Evolutionary conservation across 2,113 vertebrate species (phyloP).

Genomic region (Casuarius casuarius): DNA sequence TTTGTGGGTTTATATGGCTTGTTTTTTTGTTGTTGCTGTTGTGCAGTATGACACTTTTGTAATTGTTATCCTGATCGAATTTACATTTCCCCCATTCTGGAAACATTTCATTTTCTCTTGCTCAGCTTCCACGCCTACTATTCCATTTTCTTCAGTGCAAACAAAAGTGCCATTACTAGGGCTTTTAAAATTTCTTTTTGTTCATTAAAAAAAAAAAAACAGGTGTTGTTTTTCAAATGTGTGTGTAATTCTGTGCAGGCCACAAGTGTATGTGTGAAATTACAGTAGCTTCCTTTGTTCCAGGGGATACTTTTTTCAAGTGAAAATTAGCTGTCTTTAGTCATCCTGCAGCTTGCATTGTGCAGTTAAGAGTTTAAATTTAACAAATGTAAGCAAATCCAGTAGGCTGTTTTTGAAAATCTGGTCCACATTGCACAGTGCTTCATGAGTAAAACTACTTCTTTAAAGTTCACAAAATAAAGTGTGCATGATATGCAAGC

Average conservation of each 20-base stretch:
- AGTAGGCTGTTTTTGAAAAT: not conserved
- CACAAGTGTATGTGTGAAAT: conserved; percentile 14
- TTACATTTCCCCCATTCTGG: not conserved
- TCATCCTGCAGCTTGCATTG: not conserved
- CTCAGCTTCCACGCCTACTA: not conserved
- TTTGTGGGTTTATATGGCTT: conserved; percentile 20
- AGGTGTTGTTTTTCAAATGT: not conserved
- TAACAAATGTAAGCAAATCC: not conserved
- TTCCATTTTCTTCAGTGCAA: not conserved
- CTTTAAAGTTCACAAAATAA: conserved; percentile 6
- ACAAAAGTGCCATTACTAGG: not conserved
- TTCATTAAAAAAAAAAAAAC: not conserved
- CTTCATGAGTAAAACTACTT: conserved; percentile 7
- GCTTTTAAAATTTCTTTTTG: not conserved
- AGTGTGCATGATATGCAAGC: not conserved
- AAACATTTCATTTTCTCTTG: conserved; percentile 5
- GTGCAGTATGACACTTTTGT: not conserved
- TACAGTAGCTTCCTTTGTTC: conserved; percentile 18
- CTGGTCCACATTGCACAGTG: not conserved
- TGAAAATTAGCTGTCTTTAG: not conserved
- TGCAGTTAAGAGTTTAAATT: not conserved
- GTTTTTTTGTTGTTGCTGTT: not conserved
- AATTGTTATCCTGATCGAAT: not conserved
- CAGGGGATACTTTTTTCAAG: not conserved
- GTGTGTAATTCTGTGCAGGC: not conserved